Evolutionary conservation across 1,140 invertebrate species (phyloP), one percentile per base, ranked within the genome.

Genomic region (Zeugodacus cucurbitae): DNA sequence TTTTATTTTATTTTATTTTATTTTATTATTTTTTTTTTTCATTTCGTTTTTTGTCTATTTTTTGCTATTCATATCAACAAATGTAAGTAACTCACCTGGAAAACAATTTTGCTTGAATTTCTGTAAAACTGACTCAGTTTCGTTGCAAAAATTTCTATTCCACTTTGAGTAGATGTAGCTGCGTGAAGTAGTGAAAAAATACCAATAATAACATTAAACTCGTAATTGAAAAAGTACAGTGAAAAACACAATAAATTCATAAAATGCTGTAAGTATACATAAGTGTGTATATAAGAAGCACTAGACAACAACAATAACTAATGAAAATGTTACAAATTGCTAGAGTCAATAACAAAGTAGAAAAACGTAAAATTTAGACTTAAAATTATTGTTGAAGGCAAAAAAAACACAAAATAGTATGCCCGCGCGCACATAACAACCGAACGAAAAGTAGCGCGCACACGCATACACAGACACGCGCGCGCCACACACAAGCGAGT

Each of bases 61-160:
- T 14, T 54, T 54, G 3, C 1, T 20, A 54, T 11, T 4, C 20
- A 11, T 54, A 17, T 54, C 48, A 54, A 5, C 14, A 3, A 44
- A 1, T 29, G 44, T 54, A 6, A 26, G 44, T 54, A 6, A 26
- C 74, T 82, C 26, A 82, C 74, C 74, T 48, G 41, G 34, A 48
- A 82, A 82, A 48, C 41, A 48, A 48, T 82, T 82, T 44, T 82
- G 74, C 22, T 82, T 82, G 44, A 26, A 82, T 26, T 44, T 26
- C n/a, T 26, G 22, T 48, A 29, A 29, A 82, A 37, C 34, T n/a
- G 70, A 14, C 26, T 17, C 8, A 34, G 70, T 29, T 78, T 78
- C 74, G n/a, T 41, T 48, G 74, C 74, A 82, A 82, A 82, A 82
- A 82, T 82, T 82, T 82, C 74, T 82, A 82, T 82, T 82, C 74